phyloP scores from a whole-genome alignment of 2,113 vertebrate genomes.

The Motacilla tschutschensis region DNA sequence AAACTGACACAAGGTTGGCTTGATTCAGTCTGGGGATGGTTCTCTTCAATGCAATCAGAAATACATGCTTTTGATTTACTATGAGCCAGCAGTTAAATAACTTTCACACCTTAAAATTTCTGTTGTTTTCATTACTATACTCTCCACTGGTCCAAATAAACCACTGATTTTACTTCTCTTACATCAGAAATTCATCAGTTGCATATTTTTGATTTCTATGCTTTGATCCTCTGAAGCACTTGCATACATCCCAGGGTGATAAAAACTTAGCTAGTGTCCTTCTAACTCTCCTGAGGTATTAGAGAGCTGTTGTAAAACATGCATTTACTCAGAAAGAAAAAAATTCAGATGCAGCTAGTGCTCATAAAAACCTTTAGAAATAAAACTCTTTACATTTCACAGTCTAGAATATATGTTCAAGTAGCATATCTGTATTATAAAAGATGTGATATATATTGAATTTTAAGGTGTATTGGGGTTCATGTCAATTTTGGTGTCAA shows the following conservation, averaged over 20 bases:
- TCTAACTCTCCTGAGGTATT: not conserved
- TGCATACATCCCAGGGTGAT: not conserved
- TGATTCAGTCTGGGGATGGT: not conserved
- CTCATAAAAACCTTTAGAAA: not conserved
- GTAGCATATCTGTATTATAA: not conserved
- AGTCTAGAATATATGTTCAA: not conserved
- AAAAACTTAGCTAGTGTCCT: not conserved
- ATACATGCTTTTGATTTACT: not conserved
- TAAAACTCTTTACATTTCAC: not conserved
- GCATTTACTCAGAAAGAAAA: not conserved
- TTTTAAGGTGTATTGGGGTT: not conserved
- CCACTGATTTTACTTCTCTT: not conserved
- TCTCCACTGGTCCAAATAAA: not conserved
- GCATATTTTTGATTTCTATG: not conserved
- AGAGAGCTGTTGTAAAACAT: not conserved
- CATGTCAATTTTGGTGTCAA: not conserved
- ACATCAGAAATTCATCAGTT: not conserved
- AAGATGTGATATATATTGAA: not conserved
- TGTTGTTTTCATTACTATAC: not conserved
- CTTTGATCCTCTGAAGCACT: not conserved
- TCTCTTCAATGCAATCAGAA: not conserved
- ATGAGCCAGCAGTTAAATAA: not conserved
- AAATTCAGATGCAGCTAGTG: not conserved
- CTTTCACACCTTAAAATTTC: not conserved
- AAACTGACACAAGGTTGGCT: not conserved